Base-by-base conservation (phyloP, 2,113 vertebrate species). In the Macrotis lagotis region DNA sequence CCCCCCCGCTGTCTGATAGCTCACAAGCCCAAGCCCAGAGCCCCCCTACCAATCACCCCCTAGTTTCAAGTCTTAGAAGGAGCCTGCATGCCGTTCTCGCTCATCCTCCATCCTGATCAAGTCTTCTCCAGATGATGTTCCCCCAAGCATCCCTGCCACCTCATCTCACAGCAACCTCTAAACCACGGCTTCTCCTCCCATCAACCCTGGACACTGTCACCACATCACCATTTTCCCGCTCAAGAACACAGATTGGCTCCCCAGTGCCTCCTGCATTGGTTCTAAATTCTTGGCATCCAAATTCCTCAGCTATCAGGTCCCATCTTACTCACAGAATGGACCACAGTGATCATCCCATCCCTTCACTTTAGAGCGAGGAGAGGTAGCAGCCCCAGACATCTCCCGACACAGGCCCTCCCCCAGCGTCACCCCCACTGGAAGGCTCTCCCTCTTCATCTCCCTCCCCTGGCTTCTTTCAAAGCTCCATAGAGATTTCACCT, bases 301-400 rank as follows among this genome's bases (percentile, higher is more conserved):
- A 92, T 25, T 48, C 12, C 83, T 94, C 14, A 88, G 47, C 51
- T 51, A 9, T 94, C 93, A 88, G 55, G 51, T 95, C 90, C 53
- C 90, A 50, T 91, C 22, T 89, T 48, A 48, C 3, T 48, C 24
- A 47, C 48, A 59, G 26, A 59, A 59, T 28, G 53, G 8, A 28
- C 26, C 53, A 28, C 3, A 28, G 12, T 25, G 25, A 26, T 26
- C 52, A 8, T 3, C 22, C 19, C 22, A 52, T 3, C 53, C 9
- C 26, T 31, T 59, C 53, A 31, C 11, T 59, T 59, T 31, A 59
- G 26, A 66, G 55, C 55, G 12, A 66, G 31, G 28, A 59, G 55
- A 59, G 9, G 37, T 37, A 16, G 31, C 1, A 31, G 59, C 59
- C 14, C 3, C 1, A 14, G 59, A 66, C 31, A 66, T 37, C 59